Percentiles rank a stretch among this genome's conserved stretches.
These are phyloP conservation scores for Mastacembelus armatus DNA, from an alignment of 2,797 vertebrate genomes.

Conservation along the genomic window DNA sequence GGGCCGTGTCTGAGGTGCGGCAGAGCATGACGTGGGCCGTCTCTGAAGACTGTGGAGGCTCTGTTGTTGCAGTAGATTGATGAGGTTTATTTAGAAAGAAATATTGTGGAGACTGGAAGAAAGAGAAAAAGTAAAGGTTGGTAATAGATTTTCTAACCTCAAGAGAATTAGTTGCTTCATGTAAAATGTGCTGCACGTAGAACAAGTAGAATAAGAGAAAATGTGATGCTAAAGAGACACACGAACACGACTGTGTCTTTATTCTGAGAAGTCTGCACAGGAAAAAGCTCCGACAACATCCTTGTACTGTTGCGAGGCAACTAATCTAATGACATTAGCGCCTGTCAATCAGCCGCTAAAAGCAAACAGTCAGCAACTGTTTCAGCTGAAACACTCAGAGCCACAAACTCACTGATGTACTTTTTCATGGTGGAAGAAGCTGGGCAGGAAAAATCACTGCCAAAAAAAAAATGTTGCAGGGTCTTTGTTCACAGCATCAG, in stretches of 20 bases:
- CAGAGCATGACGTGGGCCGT: conserved; percentile 42
- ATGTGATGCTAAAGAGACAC: neutral
- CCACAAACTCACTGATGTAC: no score
- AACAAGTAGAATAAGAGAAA: neutral
- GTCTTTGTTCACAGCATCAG: no score
- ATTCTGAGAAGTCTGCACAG: neutral
- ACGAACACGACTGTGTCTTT: no score
- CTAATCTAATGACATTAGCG: conserved; percentile 27
- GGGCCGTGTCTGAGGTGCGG: conserved; percentile 31
- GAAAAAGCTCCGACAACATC: neutral
- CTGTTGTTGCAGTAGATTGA: conserved; percentile 67
- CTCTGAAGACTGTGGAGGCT: conserved; percentile 45
- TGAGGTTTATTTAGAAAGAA: conserved; percentile 71
- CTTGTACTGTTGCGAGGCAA: conserved; percentile 32
- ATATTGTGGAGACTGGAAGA: conserved; percentile 23
- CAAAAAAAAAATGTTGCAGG: no score
- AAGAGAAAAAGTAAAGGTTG: conserved; percentile 3
- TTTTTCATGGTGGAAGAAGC: no score
- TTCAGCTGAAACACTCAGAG: conserved; percentile 18
- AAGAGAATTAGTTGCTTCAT: conserved; percentile 34
- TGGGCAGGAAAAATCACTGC: no score
- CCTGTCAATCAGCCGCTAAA: conserved; percentile 2
- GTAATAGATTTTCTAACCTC: conserved; percentile 51
- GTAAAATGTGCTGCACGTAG: neutral
- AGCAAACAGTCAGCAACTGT: conserved; percentile 17